Base-by-base conservation (phyloP, 1,140 invertebrate genomes). In the Lepeophtheirus salmonis region DNA sequence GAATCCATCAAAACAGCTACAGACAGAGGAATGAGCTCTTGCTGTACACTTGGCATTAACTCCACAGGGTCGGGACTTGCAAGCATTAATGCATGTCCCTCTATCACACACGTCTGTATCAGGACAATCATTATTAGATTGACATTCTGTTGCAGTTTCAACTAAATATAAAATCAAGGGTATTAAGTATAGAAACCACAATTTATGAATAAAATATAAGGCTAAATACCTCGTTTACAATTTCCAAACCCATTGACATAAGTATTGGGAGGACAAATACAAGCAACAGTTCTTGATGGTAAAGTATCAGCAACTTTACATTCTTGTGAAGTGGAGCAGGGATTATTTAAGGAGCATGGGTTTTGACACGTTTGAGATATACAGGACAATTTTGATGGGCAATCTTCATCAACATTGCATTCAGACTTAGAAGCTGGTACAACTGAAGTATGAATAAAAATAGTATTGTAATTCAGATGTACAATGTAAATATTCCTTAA, bases 61-160 rank as follows among this genome's bases (percentile, higher is more conserved):
- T 50, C 84, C 86, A 67, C 88, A 92, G 14, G 78, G 80, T 65
- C 80, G 78, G 25, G 81, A 68, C 26, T 88, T 68, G 69, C 88
- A 89, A 3, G 86, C 84, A 69, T 83, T 85, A 14, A 88, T 75
- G 68, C 87, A 91, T 64, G 86, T 83, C 20, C 80, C 80, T 66
- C 88, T 87, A 20, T 87, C 72, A 65, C 87, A 91, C 55, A 83
- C 80, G 67, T 86, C 63, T 41, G 62, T 81, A 48, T 82, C 80
- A 57, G 80, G 78, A 67, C 87, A 91, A 68, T 89, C 84, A 0
- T 80, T 80, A 67, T 89, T 79, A 1, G 77, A 75, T 54, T 79
- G 77, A 67, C 86, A 91, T 53, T 86, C 85, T 21, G 86, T 79
- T 57, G 80, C 75, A 64, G 78, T 78, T 22, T 12, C 12, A 21